Percentiles rank a stretch among this genome's conserved stretches.
Evolutionary conservation across 2,888 invertebrate genomes (phyloP).

Genomic region (Nomada lathburiana): DNA sequence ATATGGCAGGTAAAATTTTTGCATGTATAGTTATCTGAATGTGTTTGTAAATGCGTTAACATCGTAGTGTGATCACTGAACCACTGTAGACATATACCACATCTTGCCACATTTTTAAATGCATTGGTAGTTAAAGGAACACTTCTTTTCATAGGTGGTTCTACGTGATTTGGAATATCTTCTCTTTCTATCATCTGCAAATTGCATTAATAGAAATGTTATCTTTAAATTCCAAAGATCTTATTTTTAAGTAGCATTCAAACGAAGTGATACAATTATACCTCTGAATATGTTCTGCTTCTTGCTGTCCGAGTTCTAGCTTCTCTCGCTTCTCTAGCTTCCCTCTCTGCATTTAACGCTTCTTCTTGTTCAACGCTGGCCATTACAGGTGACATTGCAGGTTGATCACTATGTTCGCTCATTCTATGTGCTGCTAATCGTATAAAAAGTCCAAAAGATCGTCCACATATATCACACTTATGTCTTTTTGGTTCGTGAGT

Average conservation of each 20-base stretch:
- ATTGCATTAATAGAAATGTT: background rate
- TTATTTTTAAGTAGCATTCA: background rate
- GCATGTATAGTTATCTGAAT: constrained; percentile 74
- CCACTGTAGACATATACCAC: constrained; percentile 78
- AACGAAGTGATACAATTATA: constrained; percentile 23
- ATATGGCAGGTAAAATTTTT: constrained; percentile 75
- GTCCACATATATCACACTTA: constrained; percentile 80
- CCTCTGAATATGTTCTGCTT: constrained; percentile 73
- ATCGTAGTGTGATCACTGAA: constrained; percentile 79
- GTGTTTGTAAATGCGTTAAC: constrained; percentile 78
- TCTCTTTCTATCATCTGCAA: constrained; percentile 71
- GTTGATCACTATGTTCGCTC: constrained; percentile 76
- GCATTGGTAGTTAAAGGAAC: constrained; percentile 54
- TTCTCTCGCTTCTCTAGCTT: constrained; percentile 77
- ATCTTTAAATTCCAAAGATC: background rate
- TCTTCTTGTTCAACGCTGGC: constrained; percentile 79
- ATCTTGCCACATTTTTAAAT: constrained; percentile 76
- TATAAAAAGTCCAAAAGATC: constrained; percentile 79
- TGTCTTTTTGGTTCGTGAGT: constrained; percentile 80
- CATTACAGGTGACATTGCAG: constrained; percentile 72
- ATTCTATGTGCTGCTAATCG: constrained; percentile 77
- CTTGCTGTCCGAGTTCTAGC: constrained; percentile 68
- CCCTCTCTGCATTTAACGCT: constrained; percentile 78
- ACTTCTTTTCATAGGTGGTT: constrained; percentile 67
- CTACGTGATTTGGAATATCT: constrained; percentile 62